Evolutionary conservation across 2,113 vertebrate species (phyloP).

Genomic region (Uria lomvia): DNA sequence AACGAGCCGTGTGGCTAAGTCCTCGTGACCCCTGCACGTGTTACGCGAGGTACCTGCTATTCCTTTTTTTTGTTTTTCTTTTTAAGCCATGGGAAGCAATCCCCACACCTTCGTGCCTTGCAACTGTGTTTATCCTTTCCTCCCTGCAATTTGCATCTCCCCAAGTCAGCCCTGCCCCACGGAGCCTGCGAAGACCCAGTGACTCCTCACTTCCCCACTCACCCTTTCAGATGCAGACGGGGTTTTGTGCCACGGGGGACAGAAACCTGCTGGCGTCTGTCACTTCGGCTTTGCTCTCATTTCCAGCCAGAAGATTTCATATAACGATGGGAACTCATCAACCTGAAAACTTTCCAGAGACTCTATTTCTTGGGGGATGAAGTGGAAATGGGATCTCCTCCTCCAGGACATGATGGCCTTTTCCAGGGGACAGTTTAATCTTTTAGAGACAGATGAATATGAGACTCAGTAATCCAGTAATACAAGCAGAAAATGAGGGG

Average conservation of each 20-base stretch:
- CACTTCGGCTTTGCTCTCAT: background rate
- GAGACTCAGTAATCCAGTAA: constrained; percentile 62
- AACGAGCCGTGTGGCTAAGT: background rate
- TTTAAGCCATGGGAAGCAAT: background rate
- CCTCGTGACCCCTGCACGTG: accelerated
- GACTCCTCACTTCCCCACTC: background rate
- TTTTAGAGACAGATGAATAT: constrained; percentile 73
- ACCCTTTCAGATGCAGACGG: background rate
- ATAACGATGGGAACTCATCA: background rate
- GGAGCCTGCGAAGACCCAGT: background rate
- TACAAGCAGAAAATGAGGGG: constrained; percentile 54
- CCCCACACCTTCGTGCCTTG: background rate
- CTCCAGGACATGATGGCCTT: constrained; percentile 69
- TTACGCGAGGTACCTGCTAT: background rate
- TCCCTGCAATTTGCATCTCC: background rate
- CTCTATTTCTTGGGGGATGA: constrained; percentile 27
- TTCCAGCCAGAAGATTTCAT: background rate
- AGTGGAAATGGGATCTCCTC: constrained; percentile 62
- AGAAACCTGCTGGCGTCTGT: background rate
- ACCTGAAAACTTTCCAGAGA: constrained; percentile 10
- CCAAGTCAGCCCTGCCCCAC: background rate
- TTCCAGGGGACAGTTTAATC: constrained; percentile 75
- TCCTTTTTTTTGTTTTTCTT: background rate
- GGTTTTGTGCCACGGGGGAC: background rate
- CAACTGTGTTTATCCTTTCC: background rate